Conservation (phyloP, 2,888 invertebrate species). For the Stenichneumon culpator region DNA sequence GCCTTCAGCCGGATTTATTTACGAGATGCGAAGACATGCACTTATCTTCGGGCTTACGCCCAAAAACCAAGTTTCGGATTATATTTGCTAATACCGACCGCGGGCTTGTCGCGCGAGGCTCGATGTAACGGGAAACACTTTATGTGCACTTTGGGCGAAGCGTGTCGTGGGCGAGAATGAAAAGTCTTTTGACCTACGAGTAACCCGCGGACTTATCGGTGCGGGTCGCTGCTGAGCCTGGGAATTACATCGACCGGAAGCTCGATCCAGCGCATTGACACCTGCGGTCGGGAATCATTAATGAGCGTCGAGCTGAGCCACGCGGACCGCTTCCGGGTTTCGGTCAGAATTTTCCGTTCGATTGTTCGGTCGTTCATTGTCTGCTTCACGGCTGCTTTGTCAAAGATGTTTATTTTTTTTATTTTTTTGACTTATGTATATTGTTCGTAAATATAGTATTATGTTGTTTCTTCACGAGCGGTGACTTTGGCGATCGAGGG, state of each 20-base stretch:
- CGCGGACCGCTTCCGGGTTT: not conserved
- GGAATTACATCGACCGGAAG: not conserved
- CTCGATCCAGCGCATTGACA: not conserved
- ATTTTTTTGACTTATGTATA: too few relatives aligned
- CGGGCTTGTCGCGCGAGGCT: too few relatives aligned
- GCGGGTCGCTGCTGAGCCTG: not conserved
- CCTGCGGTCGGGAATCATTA: not conserved
- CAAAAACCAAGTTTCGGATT: constrained; percentile 28
- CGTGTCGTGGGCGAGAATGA: not conserved
- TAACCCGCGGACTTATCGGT: not conserved
- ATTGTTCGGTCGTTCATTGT: not conserved
- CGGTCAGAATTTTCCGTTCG: not conserved
- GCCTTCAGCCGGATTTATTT: constrained; percentile 19
- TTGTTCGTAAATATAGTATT: too few relatives aligned
- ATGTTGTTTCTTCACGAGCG: too few relatives aligned
- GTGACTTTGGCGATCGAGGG: too few relatives aligned
- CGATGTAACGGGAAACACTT: not conserved
- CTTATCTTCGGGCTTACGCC: constrained; percentile 25
- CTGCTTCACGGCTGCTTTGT: too few relatives aligned
- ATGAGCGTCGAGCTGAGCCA: not conserved
- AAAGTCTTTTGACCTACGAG: constrained; percentile 6
- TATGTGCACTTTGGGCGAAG: not conserved
- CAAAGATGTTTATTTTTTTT: too few relatives aligned
- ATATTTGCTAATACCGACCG: constrained; percentile 23
- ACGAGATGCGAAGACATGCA: constrained; percentile 7